Base-by-base conservation (phyloP, 2,888 invertebrate genomes). In the Cerastis leucographa region DNA sequence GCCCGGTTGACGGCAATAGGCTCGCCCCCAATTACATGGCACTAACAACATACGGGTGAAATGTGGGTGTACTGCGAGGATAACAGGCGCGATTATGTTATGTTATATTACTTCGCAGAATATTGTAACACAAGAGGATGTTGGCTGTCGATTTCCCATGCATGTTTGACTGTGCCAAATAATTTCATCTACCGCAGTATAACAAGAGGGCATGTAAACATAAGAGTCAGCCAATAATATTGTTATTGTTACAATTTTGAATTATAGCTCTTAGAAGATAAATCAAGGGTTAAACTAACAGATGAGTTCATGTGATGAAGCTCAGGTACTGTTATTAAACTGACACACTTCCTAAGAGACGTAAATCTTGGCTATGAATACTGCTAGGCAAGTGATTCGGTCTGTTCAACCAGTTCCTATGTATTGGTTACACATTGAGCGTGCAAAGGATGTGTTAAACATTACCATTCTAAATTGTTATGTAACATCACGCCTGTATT, bases 201-300 rank as follows among this genome's bases (percentile, higher is more conserved):
- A 70, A 67, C 77, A 56, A 29, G 40, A 69, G 71, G 70, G 14
- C 25, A n/a, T 61, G 85, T 85, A 71, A 74, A 61, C 64, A 44
- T 71, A 40, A 64, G 12, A 73, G 22, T 51, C 54, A 44, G 61
- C 61, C 73, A 66, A 56, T 79, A 56, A 19, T 17, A 25, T 19
- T 83, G 85, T 83, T 74, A 68, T 71, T 82, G 71, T 85, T 85
- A 78, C 44, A 25, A 44, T 71, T 85, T 78, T 83, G 83, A 82
- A 65, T 83, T 68, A 85, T 85, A 61, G 78, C 35, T 74, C 68
- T 51, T 68, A 51, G 25, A 54, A n/a, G 12, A 72, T 85, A 74
- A 78, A 83, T 83, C 73, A 85, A 65, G 56, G 64, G 68, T 44
- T 68, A 74, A 82, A 77, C 67, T 68, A 73, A 77, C 83, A 76